Percentiles rank a stretch among this genome's conserved stretches.
These are phyloP conservation scores for Oligia fasciuncula DNA, from an alignment of 2,888 invertebrate species.

Conservation along the genomic window DNA sequence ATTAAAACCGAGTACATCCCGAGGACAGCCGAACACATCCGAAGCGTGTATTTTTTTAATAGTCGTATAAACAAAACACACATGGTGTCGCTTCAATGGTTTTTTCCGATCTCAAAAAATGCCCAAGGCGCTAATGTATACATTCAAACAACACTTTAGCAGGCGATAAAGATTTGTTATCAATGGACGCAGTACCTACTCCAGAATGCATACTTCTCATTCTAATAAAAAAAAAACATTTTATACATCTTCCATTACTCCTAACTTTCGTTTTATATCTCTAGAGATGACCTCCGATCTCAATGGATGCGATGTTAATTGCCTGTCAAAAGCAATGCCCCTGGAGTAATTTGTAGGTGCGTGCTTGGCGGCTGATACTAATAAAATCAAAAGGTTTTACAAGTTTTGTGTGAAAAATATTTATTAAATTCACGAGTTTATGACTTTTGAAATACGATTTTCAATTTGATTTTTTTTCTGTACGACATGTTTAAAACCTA, in stretches of 20 bases:
- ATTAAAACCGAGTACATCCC: too few species aligned
- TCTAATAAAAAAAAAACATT: not conserved
- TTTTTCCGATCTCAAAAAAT: too few species aligned
- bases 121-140: too few species aligned
- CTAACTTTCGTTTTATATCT: conserved; percentile 62
- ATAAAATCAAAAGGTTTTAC: conserved; percentile 18
- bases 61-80: too few species aligned
- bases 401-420: conserved; percentile 2
- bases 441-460: not conserved
- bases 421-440: not conserved
- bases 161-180: not conserved
- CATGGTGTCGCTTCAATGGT: too few species aligned
- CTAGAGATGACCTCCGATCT: conserved; percentile 60
- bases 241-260: conserved; percentile 3
- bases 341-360: conserved; percentile 57
- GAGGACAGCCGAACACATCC: too few species aligned
- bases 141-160: not conserved
- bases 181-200: not conserved
- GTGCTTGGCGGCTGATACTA: conserved; percentile 38
- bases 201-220: not conserved
- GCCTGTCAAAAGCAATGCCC: conserved; percentile 72
- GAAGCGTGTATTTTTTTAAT: too few species aligned
- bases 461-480: not conserved
- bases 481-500: not conserved
- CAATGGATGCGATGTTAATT: conserved; percentile 74